A percentile compares a stretch with the other conserved stretches of the same genome.
These are phyloP conservation scores for Kradibia gibbosae DNA, from an alignment of 1,140 invertebrate species.

Conservation along the genomic window DNA sequence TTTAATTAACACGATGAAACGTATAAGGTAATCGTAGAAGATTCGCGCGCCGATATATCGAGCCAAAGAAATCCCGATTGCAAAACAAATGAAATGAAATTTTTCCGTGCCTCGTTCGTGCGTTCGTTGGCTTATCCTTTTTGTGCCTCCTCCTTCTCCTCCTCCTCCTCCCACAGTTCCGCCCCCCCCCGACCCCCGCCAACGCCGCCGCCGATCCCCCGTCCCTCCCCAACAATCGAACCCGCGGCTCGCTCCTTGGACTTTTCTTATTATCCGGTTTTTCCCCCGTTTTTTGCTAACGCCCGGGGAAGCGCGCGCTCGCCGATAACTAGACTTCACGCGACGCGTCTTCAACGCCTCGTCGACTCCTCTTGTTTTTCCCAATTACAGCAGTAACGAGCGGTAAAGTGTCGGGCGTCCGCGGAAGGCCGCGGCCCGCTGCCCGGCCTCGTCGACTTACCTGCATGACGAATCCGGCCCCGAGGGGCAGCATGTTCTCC, in stretches of 20 bases:
- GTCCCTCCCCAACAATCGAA: too few relatives aligned
- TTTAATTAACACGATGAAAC: constrained; percentile 9
- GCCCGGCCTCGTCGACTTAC: constrained; percentile 49
- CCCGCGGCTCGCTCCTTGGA: too few relatives aligned
- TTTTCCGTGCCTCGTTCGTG: neutral
- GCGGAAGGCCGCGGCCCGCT: neutral
- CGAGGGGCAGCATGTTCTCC: constrained; percentile 89
- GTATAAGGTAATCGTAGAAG: constrained; percentile 18
- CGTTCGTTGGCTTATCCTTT: too few relatives aligned
- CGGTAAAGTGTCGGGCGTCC: neutral
- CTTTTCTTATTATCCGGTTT: too few relatives aligned
- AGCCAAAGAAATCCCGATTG: neutral
- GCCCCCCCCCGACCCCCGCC: too few relatives aligned
- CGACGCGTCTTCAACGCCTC: neutral
- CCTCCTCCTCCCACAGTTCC: neutral
- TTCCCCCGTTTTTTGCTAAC: too few relatives aligned
- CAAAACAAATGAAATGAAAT: neutral
- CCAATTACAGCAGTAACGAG: constrained; percentile 19
- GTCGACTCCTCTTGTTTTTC: neutral
- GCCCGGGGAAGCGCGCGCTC: neutral
- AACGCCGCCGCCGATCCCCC: too few relatives aligned
- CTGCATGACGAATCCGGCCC: constrained; percentile 82
- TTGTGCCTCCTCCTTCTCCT: neutral
- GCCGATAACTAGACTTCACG: constrained; percentile 1
- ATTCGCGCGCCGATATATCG: neutral